phyloP scores from a whole-genome alignment of 2,888 invertebrate species.

The Ophraella communa region DNA sequence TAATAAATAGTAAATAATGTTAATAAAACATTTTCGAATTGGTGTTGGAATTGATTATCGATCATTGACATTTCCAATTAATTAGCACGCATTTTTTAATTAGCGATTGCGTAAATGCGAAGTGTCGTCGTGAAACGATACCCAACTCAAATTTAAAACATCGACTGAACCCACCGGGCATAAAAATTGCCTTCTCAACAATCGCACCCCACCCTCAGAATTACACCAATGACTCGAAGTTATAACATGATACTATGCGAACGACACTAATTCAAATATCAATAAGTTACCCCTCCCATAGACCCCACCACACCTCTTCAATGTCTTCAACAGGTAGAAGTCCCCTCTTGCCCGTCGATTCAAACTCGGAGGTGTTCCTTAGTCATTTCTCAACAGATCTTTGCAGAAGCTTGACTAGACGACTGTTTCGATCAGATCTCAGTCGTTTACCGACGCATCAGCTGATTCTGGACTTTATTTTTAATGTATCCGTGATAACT shows the following conservation, averaged over 20 bases:
- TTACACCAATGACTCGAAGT: conserved; percentile 57
- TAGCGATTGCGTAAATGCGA: conserved; percentile 1
- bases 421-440: conserved; percentile 19
- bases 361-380: conserved; percentile 55
- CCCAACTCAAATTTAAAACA: conserved; percentile 7
- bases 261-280: conserved; percentile 59
- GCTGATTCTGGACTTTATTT: conserved; percentile 36
- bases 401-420: conserved; percentile 39
- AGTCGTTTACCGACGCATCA: conserved; percentile 30
- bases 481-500: conserved; percentile 45
- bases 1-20: too few species aligned
- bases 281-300: conserved; percentile 56
- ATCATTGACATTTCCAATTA: not conserved
- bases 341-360: conserved; percentile 53
- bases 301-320: conserved; percentile 40
- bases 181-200: conserved; percentile 39
- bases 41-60: not conserved
- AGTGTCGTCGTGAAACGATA: conserved; percentile 1
- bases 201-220: conserved; percentile 49
- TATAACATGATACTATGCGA: conserved; percentile 55
- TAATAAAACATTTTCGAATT: too few species aligned
- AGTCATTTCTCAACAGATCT: conserved; percentile 55
- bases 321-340: conserved; percentile 55
- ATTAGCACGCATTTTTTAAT: not conserved
- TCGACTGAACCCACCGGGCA: conserved; percentile 35